Percentiles rank a stretch among this genome's conserved stretches.
Evolutionary conservation across 2,888 invertebrate genomes (phyloP).

Genomic region (Macaria liturata): DNA sequence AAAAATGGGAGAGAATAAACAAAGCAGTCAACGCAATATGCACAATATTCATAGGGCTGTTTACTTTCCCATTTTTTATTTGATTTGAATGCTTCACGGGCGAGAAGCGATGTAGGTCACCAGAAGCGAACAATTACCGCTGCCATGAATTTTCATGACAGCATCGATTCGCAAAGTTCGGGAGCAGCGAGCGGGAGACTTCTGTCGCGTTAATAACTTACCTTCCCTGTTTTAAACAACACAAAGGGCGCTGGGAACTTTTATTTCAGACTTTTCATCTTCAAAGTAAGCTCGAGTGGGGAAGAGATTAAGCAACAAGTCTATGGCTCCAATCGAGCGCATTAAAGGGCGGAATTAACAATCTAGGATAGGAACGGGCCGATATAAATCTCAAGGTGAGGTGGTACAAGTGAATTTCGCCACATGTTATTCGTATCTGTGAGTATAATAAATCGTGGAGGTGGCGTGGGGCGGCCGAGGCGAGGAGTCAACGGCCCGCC

Average conservation of each 20-base stretch:
- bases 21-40: slow-evolving; percentile 34
- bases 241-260: slow-evolving; percentile 18
- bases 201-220: slow-evolving; percentile 28
- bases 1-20: slow-evolving; percentile 20
- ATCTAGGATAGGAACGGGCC: slow-evolving; percentile 30
- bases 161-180: slow-evolving; percentile 33
- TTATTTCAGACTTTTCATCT: slow-evolving; percentile 14
- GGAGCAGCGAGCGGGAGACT: slow-evolving; percentile 12
- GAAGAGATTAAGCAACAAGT: slow-evolving; percentile 26
- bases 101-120: slow-evolving; percentile 49
- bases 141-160: slow-evolving; percentile 36
- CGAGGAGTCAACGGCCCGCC: slow-evolving; percentile 47
- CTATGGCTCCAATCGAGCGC: slow-evolving; percentile 17
- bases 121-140: slow-evolving; percentile 46
- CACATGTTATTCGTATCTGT: slow-evolving; percentile 51
- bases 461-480: slow-evolving; percentile 43
- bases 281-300: slow-evolving; percentile 2
- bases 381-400: slow-evolving; percentile 52
- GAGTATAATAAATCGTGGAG: slow-evolving; percentile 54
- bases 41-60: slow-evolving; percentile 42
- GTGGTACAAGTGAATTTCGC: slow-evolving; percentile 55
- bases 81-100: slow-evolving; percentile 43
- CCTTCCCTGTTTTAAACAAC: slow-evolving; percentile 20
- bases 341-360: slow-evolving; percentile 39
- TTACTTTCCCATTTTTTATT: slow-evolving; percentile 40